These are phyloP conservation scores for Apteryx owenii DNA, from an alignment of 2,113 vertebrate species.

Conservation along the genomic window DNA sequence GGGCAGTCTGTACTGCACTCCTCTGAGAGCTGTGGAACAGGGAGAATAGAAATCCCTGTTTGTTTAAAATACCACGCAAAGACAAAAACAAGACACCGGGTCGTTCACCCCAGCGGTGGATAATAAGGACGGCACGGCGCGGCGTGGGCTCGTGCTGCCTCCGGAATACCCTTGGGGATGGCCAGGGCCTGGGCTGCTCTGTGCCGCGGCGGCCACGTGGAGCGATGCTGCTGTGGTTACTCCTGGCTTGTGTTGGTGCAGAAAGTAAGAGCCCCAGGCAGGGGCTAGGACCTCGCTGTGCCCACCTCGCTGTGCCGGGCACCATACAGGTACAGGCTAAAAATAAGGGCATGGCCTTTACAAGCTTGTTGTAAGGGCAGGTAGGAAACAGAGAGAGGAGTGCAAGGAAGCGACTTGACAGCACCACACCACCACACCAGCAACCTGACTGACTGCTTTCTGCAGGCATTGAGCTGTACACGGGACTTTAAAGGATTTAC, in stretches of 20 bases:
- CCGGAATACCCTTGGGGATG: neutral
- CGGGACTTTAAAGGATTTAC: neutral
- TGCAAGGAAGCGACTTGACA: neutral
- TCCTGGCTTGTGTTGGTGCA: neutral
- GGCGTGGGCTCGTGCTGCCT: rapidly evolving
- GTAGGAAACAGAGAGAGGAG: neutral
- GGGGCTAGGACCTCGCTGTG: neutral
- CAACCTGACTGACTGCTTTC: neutral
- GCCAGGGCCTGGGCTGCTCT: neutral
- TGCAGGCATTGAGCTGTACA: neutral
- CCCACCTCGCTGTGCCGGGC: neutral
- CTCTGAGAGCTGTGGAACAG: neutral
- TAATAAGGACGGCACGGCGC: neutral
- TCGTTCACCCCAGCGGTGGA: neutral
- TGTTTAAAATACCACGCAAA: neutral
- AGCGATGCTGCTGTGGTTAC: neutral
- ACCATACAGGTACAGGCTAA: neutral
- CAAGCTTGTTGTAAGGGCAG: neutral
- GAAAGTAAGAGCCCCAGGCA: no score
- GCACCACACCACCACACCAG: no score
- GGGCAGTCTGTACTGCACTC: neutral
- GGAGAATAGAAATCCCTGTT: neutral
- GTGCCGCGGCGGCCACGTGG: neutral
- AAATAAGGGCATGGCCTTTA: rapidly evolving
- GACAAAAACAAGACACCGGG: neutral